phyloP scores from a whole-genome alignment of 2,888 invertebrate genomes.

The Lycocerus yunnanus region DNA sequence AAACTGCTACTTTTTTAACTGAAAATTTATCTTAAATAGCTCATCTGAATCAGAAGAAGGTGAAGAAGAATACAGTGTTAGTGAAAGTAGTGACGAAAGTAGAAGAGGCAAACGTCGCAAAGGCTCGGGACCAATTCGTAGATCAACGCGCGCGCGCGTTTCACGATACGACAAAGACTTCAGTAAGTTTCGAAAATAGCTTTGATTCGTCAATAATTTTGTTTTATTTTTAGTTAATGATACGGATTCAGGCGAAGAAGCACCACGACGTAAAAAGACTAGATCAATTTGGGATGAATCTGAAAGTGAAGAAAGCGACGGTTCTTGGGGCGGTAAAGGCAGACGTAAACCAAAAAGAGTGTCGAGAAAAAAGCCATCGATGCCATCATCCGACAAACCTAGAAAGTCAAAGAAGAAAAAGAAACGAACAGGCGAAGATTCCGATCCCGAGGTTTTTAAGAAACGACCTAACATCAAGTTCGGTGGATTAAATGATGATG shows the following conservation, averaged over 20 bases:
- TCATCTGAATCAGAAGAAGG: conserved; percentile 57
- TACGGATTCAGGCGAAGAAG: conserved; percentile 37
- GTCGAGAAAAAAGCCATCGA: neutral
- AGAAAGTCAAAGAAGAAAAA: conserved; percentile 57
- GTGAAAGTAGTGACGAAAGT: conserved; percentile 59
- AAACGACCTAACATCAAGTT: conserved; percentile 58
- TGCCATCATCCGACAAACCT: conserved; percentile 51
- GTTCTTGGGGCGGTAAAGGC: conserved; percentile 59
- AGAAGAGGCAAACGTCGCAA: conserved; percentile 56
- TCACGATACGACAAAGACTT: conserved; percentile 62
- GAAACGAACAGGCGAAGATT: conserved; percentile 54
- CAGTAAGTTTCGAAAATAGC: conserved; percentile 51
- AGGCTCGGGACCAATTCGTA: conserved; percentile 56
- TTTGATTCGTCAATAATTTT: neutral
- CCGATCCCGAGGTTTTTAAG: conserved; percentile 50
- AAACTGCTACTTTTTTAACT: neutral
- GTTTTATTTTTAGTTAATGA: conserved; percentile 43
- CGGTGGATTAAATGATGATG: conserved; percentile 64
- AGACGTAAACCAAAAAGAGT: conserved; percentile 17
- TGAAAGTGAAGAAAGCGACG: conserved; percentile 64
- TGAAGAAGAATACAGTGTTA: conserved; percentile 63
- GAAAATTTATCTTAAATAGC: conserved; percentile 3
- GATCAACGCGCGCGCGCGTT: conserved; percentile 60
- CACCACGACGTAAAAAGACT: conserved; percentile 62
- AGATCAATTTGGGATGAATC: conserved; percentile 64